Percentiles rank a stretch among this genome's conserved stretches.
These are phyloP conservation scores for Arenicola marina DNA, from an alignment of 2,888 invertebrate genomes.

Conservation along the genomic window DNA sequence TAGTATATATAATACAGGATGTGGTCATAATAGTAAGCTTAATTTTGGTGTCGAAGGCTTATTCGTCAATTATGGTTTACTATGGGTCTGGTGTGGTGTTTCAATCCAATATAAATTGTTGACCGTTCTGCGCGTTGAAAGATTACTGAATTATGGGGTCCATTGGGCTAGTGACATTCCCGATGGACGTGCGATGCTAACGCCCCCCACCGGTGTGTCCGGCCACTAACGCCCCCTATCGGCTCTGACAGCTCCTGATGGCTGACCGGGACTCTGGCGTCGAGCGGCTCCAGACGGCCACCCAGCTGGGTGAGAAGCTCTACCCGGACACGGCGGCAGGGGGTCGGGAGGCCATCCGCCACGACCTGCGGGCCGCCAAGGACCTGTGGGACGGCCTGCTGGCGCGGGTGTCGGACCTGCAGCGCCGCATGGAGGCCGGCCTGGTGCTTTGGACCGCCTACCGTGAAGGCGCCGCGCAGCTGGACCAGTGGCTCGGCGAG, in stretches of 20 bases:
- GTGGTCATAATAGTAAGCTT: too few relatives aligned
- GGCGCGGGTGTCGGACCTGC: conserved; percentile 80
- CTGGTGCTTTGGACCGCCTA: conserved; percentile 91
- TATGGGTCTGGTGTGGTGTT: too few relatives aligned
- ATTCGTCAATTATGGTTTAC: too few relatives aligned
- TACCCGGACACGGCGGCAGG: conserved; percentile 89
- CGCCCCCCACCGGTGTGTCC: too few relatives aligned
- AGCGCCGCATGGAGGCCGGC: conserved; percentile 82
- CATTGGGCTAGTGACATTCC: too few relatives aligned
- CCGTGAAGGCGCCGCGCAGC: conserved; percentile 80
- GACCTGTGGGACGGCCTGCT: conserved; percentile 68
- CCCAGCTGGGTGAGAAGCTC: conserved; percentile 81
- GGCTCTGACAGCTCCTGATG: conserved; percentile 42
- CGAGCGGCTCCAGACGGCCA: conserved; percentile 78
- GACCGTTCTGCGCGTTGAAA: too few relatives aligned
- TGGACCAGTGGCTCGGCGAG: conserved; percentile 78
- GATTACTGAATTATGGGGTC: too few relatives aligned
- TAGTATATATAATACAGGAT: too few relatives aligned
- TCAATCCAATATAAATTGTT: too few relatives aligned
- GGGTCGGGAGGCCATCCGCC: conserved; percentile 85
- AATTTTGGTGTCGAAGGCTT: too few relatives aligned
- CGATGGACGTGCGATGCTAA: too few relatives aligned
- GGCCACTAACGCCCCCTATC: not conserved
- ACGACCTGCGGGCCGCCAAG: conserved; percentile 72
- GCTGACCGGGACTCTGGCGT: conserved; percentile 79